phyloP scores from a whole-genome alignment of 2,888 invertebrate species.

The Blera fallax region DNA sequence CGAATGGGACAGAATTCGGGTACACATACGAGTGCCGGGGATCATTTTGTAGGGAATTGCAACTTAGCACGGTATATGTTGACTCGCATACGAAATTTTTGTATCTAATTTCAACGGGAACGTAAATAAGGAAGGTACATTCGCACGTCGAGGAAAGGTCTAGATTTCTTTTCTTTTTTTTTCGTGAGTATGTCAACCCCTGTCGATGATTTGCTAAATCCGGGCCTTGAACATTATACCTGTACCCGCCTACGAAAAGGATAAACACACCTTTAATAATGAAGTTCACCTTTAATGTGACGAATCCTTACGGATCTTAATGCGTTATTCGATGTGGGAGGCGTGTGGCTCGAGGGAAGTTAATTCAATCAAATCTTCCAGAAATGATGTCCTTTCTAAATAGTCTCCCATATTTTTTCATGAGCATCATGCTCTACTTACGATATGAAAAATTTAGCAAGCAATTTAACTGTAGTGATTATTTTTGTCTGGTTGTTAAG shows the following conservation, averaged over 20 bases:
- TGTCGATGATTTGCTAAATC: constrained; percentile 6
- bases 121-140: background rate
- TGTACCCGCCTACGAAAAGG: background rate
- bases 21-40: constrained; percentile 75
- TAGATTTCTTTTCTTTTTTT: background rate
- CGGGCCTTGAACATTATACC: background rate
- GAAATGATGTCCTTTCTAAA: too few relatives aligned
- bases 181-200: background rate
- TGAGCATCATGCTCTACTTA: too few relatives aligned
- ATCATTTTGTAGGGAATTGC: constrained; percentile 81
- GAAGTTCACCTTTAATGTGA: background rate
- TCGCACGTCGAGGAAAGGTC: background rate
- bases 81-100: constrained; percentile 78
- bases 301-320: background rate
- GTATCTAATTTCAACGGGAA: background rate
- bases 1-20: constrained; percentile 7
- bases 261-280: background rate
- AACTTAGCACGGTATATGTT: constrained; percentile 79
- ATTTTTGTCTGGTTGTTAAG: too few relatives aligned
- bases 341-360: too few relatives aligned
- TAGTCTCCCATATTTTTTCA: too few relatives aligned
- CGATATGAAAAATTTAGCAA: too few relatives aligned
- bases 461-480: too few relatives aligned
- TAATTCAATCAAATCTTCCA: too few relatives aligned
- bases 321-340: background rate